phyloP scores from a whole-genome alignment of 2,113 vertebrate species.

The Lethenteron camtschaticum region DNA sequence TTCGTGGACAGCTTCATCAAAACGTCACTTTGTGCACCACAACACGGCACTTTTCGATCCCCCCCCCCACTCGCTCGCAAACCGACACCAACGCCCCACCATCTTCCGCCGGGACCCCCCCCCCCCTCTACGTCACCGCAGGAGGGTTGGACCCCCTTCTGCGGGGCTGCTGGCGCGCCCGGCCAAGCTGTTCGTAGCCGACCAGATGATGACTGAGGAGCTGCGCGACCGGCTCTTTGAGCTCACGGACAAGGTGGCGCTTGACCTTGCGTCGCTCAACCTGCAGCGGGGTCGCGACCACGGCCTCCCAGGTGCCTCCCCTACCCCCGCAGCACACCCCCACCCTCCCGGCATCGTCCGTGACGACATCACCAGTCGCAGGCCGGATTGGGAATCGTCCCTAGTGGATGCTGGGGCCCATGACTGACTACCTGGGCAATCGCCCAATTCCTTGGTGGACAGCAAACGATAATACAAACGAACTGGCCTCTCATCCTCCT shows the following conservation, averaged over 20 bases:
- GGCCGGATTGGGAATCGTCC: too few relatives aligned
- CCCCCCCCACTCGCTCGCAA: neutral
- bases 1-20: too few relatives aligned
- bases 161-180: slow-evolving; percentile 40
- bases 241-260: slow-evolving; percentile 22
- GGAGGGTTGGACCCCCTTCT: slow-evolving; percentile 69
- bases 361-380: too few relatives aligned
- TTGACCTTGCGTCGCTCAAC: slow-evolving; percentile 67
- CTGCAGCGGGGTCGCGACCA: slow-evolving; percentile 82
- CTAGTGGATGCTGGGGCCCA: too few relatives aligned
- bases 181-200: slow-evolving; percentile 26
- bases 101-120: neutral
- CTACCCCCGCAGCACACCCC: too few relatives aligned
- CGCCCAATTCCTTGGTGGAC: too few relatives aligned
- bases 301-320: slow-evolving; percentile 45
- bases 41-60: neutral
- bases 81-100: neutral
- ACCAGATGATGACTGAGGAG: slow-evolving; percentile 46
- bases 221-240: slow-evolving; percentile 47
- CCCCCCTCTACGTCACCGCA: slow-evolving; percentile 15
- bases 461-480: too few relatives aligned
- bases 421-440: too few relatives aligned
- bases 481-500: too few relatives aligned
- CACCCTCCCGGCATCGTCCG: too few relatives aligned
- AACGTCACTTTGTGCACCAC: too few relatives aligned